A percentile compares a stretch with the other conserved stretches of the same genome.
Conservation (phyloP, 1,140 invertebrate genomes). For the Luehdorfia chinensis region DNA sequence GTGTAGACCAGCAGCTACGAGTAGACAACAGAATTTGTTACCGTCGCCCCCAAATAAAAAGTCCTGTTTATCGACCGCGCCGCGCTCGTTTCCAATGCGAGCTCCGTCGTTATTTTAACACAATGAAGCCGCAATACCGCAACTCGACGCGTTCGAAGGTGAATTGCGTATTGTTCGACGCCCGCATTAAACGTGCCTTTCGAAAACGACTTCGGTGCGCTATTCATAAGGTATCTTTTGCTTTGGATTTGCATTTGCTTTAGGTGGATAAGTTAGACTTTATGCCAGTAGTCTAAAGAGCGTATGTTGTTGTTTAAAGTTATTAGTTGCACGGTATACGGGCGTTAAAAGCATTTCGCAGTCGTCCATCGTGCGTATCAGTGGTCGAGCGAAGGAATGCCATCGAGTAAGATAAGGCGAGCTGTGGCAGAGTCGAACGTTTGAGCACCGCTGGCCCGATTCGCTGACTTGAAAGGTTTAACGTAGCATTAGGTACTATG, state of each 20-base stretch:
- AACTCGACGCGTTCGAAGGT: slow-evolving; percentile 73
- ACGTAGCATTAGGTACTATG: neutral
- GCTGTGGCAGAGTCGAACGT: slow-evolving; percentile 31
- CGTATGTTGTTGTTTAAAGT: slow-evolving; percentile 26
- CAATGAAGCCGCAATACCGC: slow-evolving; percentile 74
- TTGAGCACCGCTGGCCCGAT: slow-evolving; percentile 20
- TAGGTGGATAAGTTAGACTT: slow-evolving; percentile 27
- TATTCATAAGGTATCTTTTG: slow-evolving; percentile 63
- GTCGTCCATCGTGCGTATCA: slow-evolving; percentile 70
- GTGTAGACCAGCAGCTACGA: neutral
- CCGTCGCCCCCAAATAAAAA: slow-evolving; percentile 31
- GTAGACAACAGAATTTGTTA: slow-evolving; percentile 14
- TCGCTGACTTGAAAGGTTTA: slow-evolving; percentile 1
- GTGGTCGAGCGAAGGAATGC: slow-evolving; percentile 61
- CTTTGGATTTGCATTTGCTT: slow-evolving; percentile 18
- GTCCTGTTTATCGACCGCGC: slow-evolving; percentile 49
- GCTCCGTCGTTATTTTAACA: slow-evolving; percentile 70
- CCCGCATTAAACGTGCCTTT: slow-evolving; percentile 61
- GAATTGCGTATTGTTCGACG: slow-evolving; percentile 74
- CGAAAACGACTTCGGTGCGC: slow-evolving; percentile 63
- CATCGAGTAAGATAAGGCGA: slow-evolving; percentile 67
- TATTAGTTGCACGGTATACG: slow-evolving; percentile 35
- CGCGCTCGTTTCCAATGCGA: slow-evolving; percentile 56
- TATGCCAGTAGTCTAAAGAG: slow-evolving; percentile 23
- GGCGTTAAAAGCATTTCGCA: slow-evolving; percentile 74